phyloP scores from a whole-genome alignment of 2,113 vertebrate species.

The Tragelaphus imberbis region DNA sequence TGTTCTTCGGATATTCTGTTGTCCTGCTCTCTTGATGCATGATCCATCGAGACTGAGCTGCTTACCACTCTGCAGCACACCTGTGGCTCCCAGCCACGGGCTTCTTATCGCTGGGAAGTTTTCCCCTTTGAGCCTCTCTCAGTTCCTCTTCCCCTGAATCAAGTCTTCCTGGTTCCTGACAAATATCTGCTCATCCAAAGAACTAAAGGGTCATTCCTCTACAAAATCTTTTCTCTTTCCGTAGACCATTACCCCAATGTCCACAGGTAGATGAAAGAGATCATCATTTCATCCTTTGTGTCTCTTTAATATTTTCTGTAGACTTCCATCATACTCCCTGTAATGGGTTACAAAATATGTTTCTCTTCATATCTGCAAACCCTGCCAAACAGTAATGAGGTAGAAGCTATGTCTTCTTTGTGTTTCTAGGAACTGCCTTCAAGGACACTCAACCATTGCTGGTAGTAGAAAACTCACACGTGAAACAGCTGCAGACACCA shows the following conservation, averaged over 20 bases:
- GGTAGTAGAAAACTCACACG: neutral
- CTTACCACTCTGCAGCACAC: neutral
- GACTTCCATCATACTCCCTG: neutral
- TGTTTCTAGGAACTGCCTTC: neutral
- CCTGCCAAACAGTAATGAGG: neutral
- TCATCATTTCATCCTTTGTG: neutral
- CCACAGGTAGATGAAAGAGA: neutral
- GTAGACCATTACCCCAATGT: neutral
- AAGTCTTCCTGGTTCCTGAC: neutral
- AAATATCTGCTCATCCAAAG: neutral
- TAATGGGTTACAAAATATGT: neutral
- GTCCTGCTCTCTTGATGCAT: neutral
- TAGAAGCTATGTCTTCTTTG: neutral
- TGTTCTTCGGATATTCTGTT: neutral
- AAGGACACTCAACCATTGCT: neutral
- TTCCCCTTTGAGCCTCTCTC: neutral
- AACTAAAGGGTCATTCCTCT: neutral
- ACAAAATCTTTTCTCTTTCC: neutral
- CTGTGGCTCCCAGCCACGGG: neutral
- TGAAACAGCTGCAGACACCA: neutral
- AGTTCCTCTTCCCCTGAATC: neutral
- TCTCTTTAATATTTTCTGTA: neutral
- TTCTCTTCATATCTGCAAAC: neutral
- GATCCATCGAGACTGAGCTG: neutral
- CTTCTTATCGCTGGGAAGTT: neutral